Conservation (phyloP, 2,888 invertebrate species). For the Dynastes maya region DNA sequence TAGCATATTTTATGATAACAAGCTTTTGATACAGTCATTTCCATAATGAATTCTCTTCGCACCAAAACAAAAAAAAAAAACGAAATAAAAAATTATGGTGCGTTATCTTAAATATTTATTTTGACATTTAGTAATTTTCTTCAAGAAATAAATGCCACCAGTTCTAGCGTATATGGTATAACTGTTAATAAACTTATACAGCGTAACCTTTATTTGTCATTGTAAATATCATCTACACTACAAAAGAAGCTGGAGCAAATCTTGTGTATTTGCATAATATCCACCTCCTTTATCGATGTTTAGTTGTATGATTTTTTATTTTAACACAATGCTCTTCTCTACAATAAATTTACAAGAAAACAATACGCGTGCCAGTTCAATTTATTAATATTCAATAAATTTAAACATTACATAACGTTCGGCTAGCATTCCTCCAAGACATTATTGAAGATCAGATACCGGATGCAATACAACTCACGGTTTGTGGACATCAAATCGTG, state of each 20-base stretch:
- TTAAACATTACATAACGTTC: conserved; percentile 20
- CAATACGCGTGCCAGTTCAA: conserved; percentile 21
- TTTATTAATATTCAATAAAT: conserved; percentile 39
- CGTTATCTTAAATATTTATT: neutral
- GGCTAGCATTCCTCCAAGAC: conserved; percentile 14
- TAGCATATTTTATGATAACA: no score
- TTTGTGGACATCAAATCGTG: no score
- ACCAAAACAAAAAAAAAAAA: no score
- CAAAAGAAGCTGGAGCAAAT: no score
- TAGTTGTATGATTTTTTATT: conserved; percentile 24
- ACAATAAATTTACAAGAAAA: conserved; percentile 22
- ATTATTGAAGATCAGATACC: conserved; percentile 20
- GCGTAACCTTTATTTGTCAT: conserved; percentile 27
- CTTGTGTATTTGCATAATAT: conserved; percentile 1
- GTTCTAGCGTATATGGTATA: neutral
- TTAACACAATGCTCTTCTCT: conserved; percentile 6
- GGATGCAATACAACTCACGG: conserved; percentile 1
- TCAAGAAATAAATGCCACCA: conserved; percentile 30
- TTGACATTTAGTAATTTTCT: conserved; percentile 32
- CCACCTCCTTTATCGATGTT: neutral
- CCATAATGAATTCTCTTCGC: no score
- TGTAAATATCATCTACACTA: neutral
- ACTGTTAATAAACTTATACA: neutral
- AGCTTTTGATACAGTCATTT: no score
- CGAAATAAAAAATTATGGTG: no score